Evolutionary conservation across 2,888 invertebrate genomes (phyloP).

Genomic region (Hypomecis punctinalis): DNA sequence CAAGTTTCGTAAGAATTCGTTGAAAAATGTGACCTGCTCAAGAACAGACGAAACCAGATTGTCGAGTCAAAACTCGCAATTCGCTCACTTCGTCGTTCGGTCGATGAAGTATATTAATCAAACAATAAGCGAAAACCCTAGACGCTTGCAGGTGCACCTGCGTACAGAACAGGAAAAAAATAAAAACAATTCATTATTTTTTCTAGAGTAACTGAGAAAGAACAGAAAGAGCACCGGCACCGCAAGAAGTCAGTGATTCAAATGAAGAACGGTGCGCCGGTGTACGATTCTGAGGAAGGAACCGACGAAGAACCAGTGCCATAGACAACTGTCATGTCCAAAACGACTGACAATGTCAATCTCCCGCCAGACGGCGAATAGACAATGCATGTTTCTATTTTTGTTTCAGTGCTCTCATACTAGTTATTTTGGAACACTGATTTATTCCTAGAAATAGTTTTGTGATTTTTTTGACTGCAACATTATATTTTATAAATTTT

Average conservation of each 20-base stretch:
- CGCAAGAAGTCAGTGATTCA: constrained; percentile 86
- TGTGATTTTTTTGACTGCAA: neutral
- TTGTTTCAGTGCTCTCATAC: constrained; percentile 13
- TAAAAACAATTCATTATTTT: neutral
- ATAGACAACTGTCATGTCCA: constrained; percentile 59
- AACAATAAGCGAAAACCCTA: too few relatives aligned
- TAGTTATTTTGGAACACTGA: constrained; percentile 12
- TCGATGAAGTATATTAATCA: too few relatives aligned
- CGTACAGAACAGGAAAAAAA: too few relatives aligned
- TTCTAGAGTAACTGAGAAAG: constrained; percentile 74
- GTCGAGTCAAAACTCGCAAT: too few relatives aligned
- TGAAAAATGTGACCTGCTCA: too few relatives aligned
- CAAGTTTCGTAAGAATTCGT: too few relatives aligned
- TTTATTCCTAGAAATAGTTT: neutral
- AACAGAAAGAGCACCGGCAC: constrained; percentile 82
- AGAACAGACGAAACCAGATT: too few relatives aligned
- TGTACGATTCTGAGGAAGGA: constrained; percentile 85
- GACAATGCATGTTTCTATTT: constrained; percentile 26
- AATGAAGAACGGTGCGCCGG: constrained; percentile 83
- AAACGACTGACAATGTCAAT: constrained; percentile 36
- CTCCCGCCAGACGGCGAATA: constrained; percentile 48
- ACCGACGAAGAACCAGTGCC: constrained; percentile 88
- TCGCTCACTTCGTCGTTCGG: too few relatives aligned
- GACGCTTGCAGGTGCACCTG: too few relatives aligned
- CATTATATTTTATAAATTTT: neutral